Percentiles rank a stretch among this genome's conserved stretches.
phyloP scores from a whole-genome alignment of 2,113 vertebrate species.

The Narcine bancroftii region DNA sequence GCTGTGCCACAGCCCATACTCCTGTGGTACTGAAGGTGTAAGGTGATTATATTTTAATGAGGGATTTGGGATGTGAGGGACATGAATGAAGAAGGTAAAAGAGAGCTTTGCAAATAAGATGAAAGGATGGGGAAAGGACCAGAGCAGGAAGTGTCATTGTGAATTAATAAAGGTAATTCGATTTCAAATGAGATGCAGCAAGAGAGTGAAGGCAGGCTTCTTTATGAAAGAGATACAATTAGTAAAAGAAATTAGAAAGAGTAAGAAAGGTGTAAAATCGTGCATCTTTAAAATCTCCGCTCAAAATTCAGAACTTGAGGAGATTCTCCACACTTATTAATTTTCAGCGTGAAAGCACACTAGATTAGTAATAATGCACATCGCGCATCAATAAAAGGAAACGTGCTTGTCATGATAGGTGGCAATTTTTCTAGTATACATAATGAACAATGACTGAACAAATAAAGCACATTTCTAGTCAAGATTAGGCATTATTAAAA shows the following conservation, averaged over 20 bases:
- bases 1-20: no score
- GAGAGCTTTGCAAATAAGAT: neutral
- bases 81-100: neutral
- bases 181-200: neutral
- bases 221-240: neutral
- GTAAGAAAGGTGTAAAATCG: neutral
- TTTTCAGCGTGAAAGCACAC: no score
- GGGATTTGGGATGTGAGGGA: neutral
- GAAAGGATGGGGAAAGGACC: neutral
- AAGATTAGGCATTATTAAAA: neutral
- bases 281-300: neutral
- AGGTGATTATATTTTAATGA: neutral
- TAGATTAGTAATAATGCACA: neutral
- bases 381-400: neutral
- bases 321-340: no score
- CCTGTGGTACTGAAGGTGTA: neutral
- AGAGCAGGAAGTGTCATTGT: neutral
- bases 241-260: no score
- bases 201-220: neutral
- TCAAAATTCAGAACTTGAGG: neutral
- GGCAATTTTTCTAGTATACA: neutral
- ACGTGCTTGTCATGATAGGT: neutral
- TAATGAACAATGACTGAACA: neutral
- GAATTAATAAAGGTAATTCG: neutral
- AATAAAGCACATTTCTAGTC: neutral